Evolutionary conservation across 2,797 vertebrate species (phyloP).

Genomic region (Epinephelus coioides): DNA sequence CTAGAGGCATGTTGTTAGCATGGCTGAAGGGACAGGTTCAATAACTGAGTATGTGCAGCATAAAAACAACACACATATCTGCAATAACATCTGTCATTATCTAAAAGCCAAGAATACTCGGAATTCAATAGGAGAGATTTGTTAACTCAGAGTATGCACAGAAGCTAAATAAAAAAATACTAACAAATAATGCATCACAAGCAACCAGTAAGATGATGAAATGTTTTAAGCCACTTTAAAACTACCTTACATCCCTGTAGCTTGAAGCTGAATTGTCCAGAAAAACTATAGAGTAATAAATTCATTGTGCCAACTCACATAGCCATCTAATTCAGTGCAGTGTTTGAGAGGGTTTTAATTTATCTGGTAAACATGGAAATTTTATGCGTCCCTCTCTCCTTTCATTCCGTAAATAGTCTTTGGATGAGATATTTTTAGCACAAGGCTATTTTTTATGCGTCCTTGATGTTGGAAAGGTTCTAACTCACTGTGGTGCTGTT

Average conservation of each 20-base stretch:
- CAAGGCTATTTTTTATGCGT: constrained; percentile 63
- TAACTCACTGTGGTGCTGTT: constrained; percentile 41
- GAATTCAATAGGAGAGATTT: not conserved
- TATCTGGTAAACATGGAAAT: constrained; percentile 60
- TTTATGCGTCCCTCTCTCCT: constrained; percentile 54
- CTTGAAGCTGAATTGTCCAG: not conserved
- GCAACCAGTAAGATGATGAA: not conserved
- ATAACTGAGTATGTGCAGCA: not conserved
- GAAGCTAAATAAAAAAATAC: not conserved
- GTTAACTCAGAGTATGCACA: not conserved
- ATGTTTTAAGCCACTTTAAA: not conserved
- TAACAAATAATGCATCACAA: not conserved
- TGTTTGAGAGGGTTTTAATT: constrained; percentile 39
- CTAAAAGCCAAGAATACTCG: not conserved
- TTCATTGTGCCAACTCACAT: not conserved
- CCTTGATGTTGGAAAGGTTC: constrained; percentile 71
- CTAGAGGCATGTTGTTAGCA: not conserved
- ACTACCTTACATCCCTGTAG: not conserved
- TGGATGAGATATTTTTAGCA: constrained; percentile 72
- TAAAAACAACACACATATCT: not conserved
- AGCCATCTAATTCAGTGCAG: not conserved
- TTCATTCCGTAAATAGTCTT: constrained; percentile 70
- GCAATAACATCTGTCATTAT: not conserved
- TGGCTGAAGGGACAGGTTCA: not conserved
- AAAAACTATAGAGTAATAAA: constrained; percentile 8